phyloP scores from a whole-genome alignment of 2,113 vertebrate genomes.

The Notarius lentiginosus region DNA sequence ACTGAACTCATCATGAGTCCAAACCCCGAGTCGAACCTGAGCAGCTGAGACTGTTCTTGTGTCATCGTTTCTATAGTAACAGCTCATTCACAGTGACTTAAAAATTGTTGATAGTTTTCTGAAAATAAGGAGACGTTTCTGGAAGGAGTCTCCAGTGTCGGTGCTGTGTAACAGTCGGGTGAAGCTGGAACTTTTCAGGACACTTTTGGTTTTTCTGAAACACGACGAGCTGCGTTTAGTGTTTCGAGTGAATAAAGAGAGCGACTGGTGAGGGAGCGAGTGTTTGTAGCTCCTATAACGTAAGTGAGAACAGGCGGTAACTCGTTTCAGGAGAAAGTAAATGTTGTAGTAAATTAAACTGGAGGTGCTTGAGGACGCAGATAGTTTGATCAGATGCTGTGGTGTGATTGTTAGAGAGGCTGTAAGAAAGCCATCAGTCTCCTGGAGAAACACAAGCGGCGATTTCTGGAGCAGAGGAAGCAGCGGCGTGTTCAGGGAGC shows the following conservation, averaged over 20 bases:
- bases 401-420: constrained; percentile 78
- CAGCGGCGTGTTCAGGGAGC: constrained; percentile 81
- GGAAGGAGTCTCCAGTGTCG: too few relatives aligned
- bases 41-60: too few relatives aligned
- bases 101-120: too few relatives aligned
- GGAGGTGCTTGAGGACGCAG: neutral
- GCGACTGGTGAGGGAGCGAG: neutral
- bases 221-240: neutral
- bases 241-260: neutral
- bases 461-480: constrained; percentile 87
- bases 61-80: too few relatives aligned
- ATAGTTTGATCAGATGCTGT: constrained; percentile 4
- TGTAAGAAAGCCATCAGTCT: constrained; percentile 84
- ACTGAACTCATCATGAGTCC: too few relatives aligned
- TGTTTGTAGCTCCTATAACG: neutral
- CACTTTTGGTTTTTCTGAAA: neutral
- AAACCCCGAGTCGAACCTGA: too few relatives aligned
- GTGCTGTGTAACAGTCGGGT: too few relatives aligned
- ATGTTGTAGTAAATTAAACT: neutral
- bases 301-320: too few relatives aligned
- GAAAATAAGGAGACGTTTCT: too few relatives aligned
- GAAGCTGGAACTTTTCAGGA: too few relatives aligned
- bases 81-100: too few relatives aligned
- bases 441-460: constrained; percentile 96
- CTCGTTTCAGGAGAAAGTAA: neutral